Percentiles rank a stretch among this genome's conserved stretches.
These are phyloP conservation scores for Orchestes rusci DNA, from an alignment of 2,888 invertebrate species.

Conservation along the genomic window DNA sequence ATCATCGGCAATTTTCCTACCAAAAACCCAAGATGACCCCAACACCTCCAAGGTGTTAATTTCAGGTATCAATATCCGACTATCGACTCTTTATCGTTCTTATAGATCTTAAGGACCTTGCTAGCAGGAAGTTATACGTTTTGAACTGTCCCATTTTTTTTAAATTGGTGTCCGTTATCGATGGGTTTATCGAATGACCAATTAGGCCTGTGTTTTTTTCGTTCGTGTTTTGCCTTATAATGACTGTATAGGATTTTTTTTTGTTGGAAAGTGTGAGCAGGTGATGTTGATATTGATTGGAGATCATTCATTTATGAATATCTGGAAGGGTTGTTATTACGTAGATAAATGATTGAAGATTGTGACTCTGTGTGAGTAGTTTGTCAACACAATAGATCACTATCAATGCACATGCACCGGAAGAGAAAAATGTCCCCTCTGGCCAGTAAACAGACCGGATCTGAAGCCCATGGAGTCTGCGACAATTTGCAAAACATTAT, in stretches of 20 bases:
- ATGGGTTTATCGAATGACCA: constrained; percentile 19
- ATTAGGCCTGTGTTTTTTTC: constrained; percentile 19
- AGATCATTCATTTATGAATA: too few species aligned
- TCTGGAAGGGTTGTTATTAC: too few species aligned
- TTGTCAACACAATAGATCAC: too few species aligned
- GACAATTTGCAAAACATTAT: constrained; percentile 26
- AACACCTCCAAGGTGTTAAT: constrained; percentile 24
- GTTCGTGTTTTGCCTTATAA: constrained; percentile 16
- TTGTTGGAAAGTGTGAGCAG: too few species aligned
- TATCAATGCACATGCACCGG: too few species aligned
- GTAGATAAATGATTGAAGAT: too few species aligned
- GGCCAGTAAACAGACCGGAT: too few species aligned
- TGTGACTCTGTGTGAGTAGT: too few species aligned
- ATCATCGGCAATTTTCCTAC: constrained; percentile 13
- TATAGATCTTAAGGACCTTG: constrained; percentile 14
- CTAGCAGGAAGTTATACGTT: constrained; percentile 24
- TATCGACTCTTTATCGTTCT: constrained; percentile 18
- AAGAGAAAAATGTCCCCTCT: constrained; percentile 1
- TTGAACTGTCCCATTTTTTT: constrained; percentile 23
- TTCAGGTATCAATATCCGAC: constrained; percentile 20
- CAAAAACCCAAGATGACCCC: constrained; percentile 10
- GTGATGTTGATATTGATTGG: too few species aligned
- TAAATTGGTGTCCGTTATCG: constrained; percentile 24
- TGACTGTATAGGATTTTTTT: constrained; percentile 19
- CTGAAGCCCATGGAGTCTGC: constrained; percentile 12